Evolutionary conservation across 2,888 invertebrate genomes (phyloP).

Genomic region (Pecten maximus): DNA sequence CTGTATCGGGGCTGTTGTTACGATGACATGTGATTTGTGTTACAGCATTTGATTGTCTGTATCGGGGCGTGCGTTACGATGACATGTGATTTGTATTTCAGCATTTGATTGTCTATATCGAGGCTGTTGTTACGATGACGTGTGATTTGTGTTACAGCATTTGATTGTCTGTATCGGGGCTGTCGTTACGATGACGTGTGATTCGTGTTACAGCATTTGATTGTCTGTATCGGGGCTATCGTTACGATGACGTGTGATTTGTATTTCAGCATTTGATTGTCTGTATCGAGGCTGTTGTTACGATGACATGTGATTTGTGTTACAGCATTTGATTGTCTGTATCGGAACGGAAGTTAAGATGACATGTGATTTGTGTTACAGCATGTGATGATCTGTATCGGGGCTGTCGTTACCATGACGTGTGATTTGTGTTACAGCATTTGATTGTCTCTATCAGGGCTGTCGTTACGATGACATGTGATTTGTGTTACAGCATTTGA

Average conservation of each 20-base stretch:
- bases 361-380: neutral
- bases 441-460: neutral
- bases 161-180: neutral
- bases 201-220: no score
- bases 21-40: neutral
- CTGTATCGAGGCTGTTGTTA: neutral
- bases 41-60: neutral
- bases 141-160: neutral
- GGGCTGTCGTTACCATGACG: no score
- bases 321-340: neutral
- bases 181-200: neutral
- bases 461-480: neutral
- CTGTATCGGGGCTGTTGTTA: neutral
- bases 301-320: neutral
- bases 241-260: no score
- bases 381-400: neutral
- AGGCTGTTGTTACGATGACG: neutral
- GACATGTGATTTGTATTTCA: neutral
- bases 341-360: neutral
- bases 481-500: slow-evolving; percentile 5
- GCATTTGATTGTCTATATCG: neutral
- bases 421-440: no score
- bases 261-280: no score
- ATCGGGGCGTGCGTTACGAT: neutral
- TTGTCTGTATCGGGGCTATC: no score